Evolutionary conservation across 2,797 vertebrate genomes (phyloP).

Genomic region (Pantherophis alleghaniensis): DNA sequence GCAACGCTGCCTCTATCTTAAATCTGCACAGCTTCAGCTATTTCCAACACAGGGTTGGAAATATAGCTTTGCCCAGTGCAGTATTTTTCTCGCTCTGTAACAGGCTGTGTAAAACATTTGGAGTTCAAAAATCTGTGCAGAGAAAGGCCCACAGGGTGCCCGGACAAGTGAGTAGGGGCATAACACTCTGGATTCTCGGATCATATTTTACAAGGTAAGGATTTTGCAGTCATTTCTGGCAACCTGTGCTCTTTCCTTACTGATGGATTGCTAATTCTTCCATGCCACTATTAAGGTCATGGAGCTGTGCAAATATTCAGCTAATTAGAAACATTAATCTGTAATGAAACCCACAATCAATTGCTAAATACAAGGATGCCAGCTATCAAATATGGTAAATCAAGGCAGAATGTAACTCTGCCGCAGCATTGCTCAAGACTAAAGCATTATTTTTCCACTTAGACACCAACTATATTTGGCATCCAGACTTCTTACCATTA

Average conservation of each 20-base stretch:
- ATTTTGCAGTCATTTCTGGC: not conserved
- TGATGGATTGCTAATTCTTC: not conserved
- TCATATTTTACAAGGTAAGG: not conserved
- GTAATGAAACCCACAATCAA: not conserved
- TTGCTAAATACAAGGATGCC: not conserved
- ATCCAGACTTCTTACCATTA: not conserved
- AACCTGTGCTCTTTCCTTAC: not conserved
- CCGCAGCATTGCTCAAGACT: not conserved
- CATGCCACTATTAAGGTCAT: not conserved
- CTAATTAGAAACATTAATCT: not conserved
- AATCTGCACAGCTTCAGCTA: not conserved
- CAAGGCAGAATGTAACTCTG: not conserved
- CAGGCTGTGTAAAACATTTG: not conserved
- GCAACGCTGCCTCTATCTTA: not conserved
- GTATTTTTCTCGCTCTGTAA: not conserved
- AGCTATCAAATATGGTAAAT: not conserved
- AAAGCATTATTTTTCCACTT: not conserved
- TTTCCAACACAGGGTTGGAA: not conserved
- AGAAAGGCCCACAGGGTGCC: not conserved
- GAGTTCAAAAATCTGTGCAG: not conserved
- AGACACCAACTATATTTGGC: not conserved
- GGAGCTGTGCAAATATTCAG: not conserved
- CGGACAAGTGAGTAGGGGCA: not conserved
- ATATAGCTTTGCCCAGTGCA: not conserved
- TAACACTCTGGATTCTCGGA: not conserved